Conservation (phyloP, 2,797 vertebrate species). For the Rallus crepitans region DNA sequence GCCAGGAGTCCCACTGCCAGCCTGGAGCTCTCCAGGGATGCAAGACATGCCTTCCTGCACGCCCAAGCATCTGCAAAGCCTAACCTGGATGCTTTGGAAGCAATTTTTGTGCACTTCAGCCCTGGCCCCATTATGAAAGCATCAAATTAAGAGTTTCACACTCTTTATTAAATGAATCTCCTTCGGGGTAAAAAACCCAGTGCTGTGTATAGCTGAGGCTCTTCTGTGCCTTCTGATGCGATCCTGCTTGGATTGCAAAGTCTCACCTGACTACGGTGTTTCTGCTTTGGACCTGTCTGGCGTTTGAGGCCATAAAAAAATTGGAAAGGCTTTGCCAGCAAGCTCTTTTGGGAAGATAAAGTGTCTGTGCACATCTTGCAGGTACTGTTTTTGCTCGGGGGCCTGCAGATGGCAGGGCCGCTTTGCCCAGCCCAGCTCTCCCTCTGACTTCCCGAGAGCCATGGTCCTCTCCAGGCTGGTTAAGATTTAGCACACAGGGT, state of each 20-base stretch:
- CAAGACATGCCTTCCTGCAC: neutral
- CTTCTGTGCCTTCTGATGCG: neutral
- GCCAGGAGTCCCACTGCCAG: neutral
- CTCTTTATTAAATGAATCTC: neutral
- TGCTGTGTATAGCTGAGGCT: neutral
- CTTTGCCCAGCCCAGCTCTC: neutral
- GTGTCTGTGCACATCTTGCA: neutral
- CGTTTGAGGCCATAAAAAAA: neutral
- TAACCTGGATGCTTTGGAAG: neutral
- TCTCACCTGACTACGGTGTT: neutral
- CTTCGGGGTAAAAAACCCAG: neutral
- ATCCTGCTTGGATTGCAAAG: neutral
- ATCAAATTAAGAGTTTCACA: neutral
- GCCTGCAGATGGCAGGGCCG: neutral
- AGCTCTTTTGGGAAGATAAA: neutral
- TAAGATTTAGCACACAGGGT: neutral
- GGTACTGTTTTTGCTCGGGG: neutral
- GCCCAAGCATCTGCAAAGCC: neutral
- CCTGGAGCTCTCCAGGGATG: rapidly evolving
- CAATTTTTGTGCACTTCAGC: neutral
- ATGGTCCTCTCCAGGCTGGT: neutral
- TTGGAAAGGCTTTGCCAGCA: neutral
- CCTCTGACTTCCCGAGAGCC: neutral
- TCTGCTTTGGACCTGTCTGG: neutral
- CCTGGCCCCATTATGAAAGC: neutral